Base-by-base conservation (phyloP, 2,113 vertebrate genomes). In the Tachysurus fulvidraco region DNA sequence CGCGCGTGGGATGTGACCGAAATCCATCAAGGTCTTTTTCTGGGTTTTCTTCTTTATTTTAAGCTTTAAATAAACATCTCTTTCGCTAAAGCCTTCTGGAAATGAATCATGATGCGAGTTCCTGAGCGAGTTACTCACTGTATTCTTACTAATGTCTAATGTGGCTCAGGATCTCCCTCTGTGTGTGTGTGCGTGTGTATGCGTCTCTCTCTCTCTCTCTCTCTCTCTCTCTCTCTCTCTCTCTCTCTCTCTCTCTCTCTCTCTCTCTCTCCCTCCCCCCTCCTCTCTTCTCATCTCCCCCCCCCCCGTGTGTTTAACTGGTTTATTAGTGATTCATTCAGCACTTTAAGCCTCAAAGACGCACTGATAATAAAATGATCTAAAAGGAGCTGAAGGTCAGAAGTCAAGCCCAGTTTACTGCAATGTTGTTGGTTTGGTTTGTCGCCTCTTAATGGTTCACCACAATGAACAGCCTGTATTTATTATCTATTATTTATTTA, bases 1-100 rank as follows among this genome's bases (percentile, higher is more conserved):
- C 85, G 84, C 85, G 85, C 86, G 77, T 83, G 69, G 88, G 90
- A 88, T 88, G 86, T 28, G 44, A 44, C 50, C 60, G 54, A 85
- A 46, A 89, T 76, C 88, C 88, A 86, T 83, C 13, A 83, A 85
- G 80, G 87, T 30, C 62, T 55, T 69, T 67, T 87, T 30, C 67
- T 82, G 50, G 65, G 60, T 79, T 78, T 78, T 46, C 80, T 80
- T 80, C 55, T 81, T 52, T 64, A 59, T 28, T 62, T 74, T 46
- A 23, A 73, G 54, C 87, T 81, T 11, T 50, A 67, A 11, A 69
- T 36, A 21, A 54, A 44, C 62, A 30, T 36, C 62, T 5, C 64
- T 54, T 83, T 64, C n/a, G 64, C 44, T 79, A 9, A 78, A 30
- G 50, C 5, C 1, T 14, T n/a, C 2, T 5, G 14, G 13, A 55